A percentile compares a stretch with the other conserved stretches of the same genome.
phyloP scores from a whole-genome alignment of 2,113 vertebrate genomes.

The Aspiorhynchus laticeps region DNA sequence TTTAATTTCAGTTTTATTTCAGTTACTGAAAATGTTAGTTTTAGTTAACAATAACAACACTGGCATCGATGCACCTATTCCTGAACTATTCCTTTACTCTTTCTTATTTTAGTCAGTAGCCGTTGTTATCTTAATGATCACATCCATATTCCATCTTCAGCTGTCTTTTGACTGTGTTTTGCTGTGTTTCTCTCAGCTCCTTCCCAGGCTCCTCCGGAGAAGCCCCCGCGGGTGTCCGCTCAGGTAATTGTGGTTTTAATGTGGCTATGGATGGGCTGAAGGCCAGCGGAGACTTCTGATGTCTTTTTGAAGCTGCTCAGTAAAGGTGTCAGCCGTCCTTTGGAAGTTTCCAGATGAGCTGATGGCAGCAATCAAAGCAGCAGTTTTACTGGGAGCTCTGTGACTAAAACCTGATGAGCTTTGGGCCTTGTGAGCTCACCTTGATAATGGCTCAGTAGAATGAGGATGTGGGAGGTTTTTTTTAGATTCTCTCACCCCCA shows the following conservation, averaged over 20 bases:
- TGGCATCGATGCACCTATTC: neutral
- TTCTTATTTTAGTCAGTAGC: neutral
- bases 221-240: conserved; percentile 76
- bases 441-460: conserved; percentile 5
- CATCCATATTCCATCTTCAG: neutral
- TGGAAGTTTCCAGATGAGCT: conserved; percentile 33
- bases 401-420: conserved; percentile 29
- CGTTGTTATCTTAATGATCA: neutral
- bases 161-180: neutral
- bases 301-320: conserved; percentile 30
- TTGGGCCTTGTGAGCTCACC: conserved; percentile 19
- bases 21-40: neutral
- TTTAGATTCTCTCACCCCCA: neutral
- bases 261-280: neutral
- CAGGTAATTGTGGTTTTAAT: conserved; percentile 70
- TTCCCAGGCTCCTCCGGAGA: conserved; percentile 78
- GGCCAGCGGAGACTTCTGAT: neutral
- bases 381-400: conserved; percentile 32
- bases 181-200: conserved; percentile 34
- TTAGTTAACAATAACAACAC: neutral
- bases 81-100: neutral
- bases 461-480: neutral
- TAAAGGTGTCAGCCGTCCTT: conserved; percentile 28
- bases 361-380: conserved; percentile 49
- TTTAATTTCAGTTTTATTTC: neutral